phyloP scores from a whole-genome alignment of 2,113 vertebrate genomes.

The Chamaetylas fuelleborni region DNA sequence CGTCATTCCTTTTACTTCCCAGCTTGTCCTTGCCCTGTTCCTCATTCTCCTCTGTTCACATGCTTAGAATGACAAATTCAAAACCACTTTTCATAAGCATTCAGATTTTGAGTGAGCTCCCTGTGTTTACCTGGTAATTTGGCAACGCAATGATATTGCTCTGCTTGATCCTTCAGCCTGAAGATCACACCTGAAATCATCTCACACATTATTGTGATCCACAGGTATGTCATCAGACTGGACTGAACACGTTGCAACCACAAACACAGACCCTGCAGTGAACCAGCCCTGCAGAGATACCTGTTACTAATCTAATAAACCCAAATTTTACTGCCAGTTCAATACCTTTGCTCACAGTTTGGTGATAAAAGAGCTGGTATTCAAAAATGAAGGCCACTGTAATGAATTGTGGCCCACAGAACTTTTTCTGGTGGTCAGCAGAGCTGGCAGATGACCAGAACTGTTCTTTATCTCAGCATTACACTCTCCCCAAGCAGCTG shows the following conservation, averaged over 20 bases:
- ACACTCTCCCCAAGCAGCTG: conserved; percentile 8
- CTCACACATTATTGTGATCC: not conserved
- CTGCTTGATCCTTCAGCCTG: not conserved
- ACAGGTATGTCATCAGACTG: not conserved
- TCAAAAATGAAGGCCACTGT: not conserved
- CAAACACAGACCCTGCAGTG: not conserved
- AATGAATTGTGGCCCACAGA: not conserved
- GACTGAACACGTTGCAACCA: not conserved
- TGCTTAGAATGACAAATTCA: not conserved
- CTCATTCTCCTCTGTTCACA: not conserved
- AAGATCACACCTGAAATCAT: not conserved
- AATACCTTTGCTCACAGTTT: not conserved
- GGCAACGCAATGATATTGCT: not conserved
- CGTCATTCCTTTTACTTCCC: not conserved
- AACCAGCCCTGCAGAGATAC: not conserved
- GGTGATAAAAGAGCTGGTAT: not conserved
- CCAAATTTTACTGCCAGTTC: not conserved
- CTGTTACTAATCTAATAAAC: not conserved
- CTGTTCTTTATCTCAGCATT: not conserved
- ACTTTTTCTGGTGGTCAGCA: conserved; percentile 8
- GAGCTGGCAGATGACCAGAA: conserved; percentile 13
- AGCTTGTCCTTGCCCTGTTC: not conserved
- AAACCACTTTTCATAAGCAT: not conserved
- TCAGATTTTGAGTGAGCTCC: not conserved
- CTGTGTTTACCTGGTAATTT: not conserved